Base-by-base conservation (phyloP, 2,888 invertebrate genomes). In the Acleris emargana region DNA sequence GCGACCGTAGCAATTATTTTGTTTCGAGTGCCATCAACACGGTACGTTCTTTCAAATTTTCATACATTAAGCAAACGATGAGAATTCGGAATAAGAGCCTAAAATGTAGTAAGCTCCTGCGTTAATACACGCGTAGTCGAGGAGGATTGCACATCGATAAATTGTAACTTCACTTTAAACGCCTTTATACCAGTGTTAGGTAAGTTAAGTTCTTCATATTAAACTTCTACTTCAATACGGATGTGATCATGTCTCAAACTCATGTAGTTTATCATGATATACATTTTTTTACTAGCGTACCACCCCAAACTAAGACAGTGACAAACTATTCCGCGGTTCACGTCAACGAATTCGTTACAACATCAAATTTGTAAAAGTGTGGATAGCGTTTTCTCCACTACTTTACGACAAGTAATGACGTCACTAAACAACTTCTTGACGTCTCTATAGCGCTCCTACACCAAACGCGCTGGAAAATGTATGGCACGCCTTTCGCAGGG, bases 1-100 rank as follows among this genome's bases (percentile, higher is more conserved):
- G 89, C 87, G 88, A 88, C 89, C 89, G 89, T 86, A 88, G 89
- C 90, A 91, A 91, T 92, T 91, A 92, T 91, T 91, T 91, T 89
- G 91, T 91, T 90, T 91, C 83, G 90, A 92, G 92, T 86, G 83
- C 89, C 91, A 91, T 91, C 92, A 91, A 89, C 91, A 87, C 86
- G 88, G 89, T 88, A 86, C 87, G 88, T 89, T 91, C 90, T 91
- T 92, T 89, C 79, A 88, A 90, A 91, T 91, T 89, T 91, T 91
- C 89, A 91, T 91, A 90, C 88, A 91, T 91, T 91, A 91, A 82
- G 86, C 89, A 89, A 91, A 90, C 91, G 89, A 87, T 87, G 87
- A 90, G 89, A 90, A 90, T 90, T 82, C 87, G 87, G 88, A 92
- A 91, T 90, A 89, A 89, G 88, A 84, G 80, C 80, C 83, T 38